Evolutionary conservation across 2,113 vertebrate genomes (phyloP).

Genomic region (Oophaga pumilio): DNA sequence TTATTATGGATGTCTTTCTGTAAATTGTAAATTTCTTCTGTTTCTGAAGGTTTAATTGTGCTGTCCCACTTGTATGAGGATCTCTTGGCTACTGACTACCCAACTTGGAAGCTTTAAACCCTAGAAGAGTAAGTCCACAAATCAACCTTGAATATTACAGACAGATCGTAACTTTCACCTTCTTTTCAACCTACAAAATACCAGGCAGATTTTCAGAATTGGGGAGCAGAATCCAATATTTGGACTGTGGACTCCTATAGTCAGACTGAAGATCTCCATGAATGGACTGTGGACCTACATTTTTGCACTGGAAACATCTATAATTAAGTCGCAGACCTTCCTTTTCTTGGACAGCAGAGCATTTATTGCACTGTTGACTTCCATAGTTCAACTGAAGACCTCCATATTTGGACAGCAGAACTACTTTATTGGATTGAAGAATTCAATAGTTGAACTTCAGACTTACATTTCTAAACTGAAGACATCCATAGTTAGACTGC

Average conservation of each 20-base stretch:
- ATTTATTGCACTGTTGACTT: background rate
- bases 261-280: too few species aligned
- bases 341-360: too few species aligned
- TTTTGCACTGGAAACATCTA: too few species aligned
- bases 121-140: background rate
- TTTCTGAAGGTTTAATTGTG: background rate
- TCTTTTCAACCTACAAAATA: background rate
- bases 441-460: background rate
- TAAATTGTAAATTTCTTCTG: background rate
- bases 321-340: too few species aligned
- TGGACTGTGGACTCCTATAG: background rate
- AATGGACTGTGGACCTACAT: background rate
- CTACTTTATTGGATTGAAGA: background rate
- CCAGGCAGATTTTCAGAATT: background rate
- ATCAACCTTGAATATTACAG: background rate
- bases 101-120: background rate
- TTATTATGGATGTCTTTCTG: background rate
- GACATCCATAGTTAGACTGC: background rate
- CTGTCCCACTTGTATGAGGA: background rate
- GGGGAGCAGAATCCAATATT: background rate
- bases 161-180: background rate
- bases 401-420: background rate
- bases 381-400: background rate
- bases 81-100: conserved; percentile 4
- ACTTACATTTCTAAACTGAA: background rate